These are phyloP conservation scores for Ageneiosus marmoratus DNA, from an alignment of 2,113 vertebrate genomes.

Conservation along the genomic window DNA sequence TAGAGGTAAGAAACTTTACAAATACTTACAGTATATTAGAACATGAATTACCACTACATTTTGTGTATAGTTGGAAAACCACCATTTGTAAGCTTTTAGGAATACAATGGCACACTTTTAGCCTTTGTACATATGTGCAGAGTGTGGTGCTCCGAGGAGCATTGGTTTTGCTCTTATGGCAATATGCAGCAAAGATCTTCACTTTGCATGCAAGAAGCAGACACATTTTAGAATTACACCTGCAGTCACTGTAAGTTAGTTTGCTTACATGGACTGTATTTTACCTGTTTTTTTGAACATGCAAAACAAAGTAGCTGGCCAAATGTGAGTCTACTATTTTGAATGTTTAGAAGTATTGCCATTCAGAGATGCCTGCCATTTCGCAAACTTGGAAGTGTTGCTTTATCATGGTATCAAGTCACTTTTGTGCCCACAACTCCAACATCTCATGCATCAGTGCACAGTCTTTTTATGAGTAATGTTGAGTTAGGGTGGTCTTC, in stretches of 20 bases:
- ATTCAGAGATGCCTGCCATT: conserved; percentile 17
- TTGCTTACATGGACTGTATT: conserved; percentile 42
- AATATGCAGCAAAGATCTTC: conserved; percentile 43
- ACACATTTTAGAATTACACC: conserved; percentile 33
- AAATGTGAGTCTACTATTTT: conserved; percentile 21
- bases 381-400: not conserved
- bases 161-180: conserved; percentile 39
- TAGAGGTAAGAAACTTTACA: conserved; percentile 15
- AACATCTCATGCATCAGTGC: conserved; percentile 20
- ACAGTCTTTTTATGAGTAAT: conserved; percentile 17
- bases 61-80: conserved; percentile 40
- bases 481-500: conserved; percentile 22
- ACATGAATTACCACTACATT: conserved; percentile 39
- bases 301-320: not conserved
- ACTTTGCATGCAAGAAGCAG: conserved; percentile 26
- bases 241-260: conserved; percentile 28
- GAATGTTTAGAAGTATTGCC: conserved; percentile 19
- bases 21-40: conserved; percentile 8
- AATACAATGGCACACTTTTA: conserved; percentile 32
- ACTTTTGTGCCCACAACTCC: conserved; percentile 2
- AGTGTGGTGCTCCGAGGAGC: conserved; percentile 47
- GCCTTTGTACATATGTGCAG: conserved; percentile 46
- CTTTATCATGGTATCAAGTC: conserved; percentile 19
- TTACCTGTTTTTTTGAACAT: conserved; percentile 30
- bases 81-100: conserved; percentile 45